Conservation (phyloP, 2,888 invertebrate species). For the Epistrophe grossulariae region DNA sequence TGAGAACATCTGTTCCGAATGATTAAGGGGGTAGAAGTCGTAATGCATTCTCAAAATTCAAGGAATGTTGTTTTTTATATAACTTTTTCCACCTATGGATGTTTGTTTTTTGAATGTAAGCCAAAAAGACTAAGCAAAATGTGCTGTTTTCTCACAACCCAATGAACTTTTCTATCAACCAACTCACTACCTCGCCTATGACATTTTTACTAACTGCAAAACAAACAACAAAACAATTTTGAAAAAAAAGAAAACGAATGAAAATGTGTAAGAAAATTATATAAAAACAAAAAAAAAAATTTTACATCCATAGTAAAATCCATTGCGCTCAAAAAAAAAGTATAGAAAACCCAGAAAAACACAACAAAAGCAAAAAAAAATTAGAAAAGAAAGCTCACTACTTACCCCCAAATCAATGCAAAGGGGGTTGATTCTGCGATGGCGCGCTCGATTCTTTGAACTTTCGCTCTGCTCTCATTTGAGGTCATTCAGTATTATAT, state of each 20-base stretch:
- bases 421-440: constrained; percentile 41
- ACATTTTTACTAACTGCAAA: constrained; percentile 32
- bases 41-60: neutral
- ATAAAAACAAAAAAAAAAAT: constrained; percentile 37
- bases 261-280: constrained; percentile 23
- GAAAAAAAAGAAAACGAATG: neutral
- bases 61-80: neutral
- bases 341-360: neutral
- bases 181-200: neutral
- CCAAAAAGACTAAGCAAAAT: neutral
- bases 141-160: constrained; percentile 3
- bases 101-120: neutral
- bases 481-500: constrained; percentile 19
- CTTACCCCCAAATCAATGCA: constrained; percentile 49
- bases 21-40: neutral
- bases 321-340: constrained; percentile 17
- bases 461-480: constrained; percentile 49
- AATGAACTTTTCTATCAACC: constrained; percentile 28
- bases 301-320: constrained; percentile 44
- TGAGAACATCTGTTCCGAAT: constrained; percentile 17
- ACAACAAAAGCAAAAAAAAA: neutral
- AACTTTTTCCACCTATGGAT: neutral
- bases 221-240: neutral
- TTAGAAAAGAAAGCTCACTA: constrained; percentile 21
- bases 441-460: constrained; percentile 36